A percentile compares a stretch with the other conserved stretches of the same genome.
Evolutionary conservation across 2,888 invertebrate genomes (phyloP).

Genomic region (Eugnorisma glareosa): DNA sequence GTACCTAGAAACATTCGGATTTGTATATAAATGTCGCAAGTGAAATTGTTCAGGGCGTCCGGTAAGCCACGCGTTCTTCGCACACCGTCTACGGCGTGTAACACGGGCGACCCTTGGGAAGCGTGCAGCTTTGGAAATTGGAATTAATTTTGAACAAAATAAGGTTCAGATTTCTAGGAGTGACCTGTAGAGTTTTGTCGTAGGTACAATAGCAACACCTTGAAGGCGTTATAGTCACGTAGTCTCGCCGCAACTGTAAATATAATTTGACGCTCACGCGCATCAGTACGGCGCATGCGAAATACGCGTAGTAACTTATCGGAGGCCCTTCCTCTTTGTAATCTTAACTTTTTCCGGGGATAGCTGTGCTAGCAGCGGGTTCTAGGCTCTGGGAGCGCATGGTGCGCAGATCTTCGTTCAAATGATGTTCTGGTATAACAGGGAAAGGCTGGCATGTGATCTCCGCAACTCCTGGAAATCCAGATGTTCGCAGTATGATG

Average conservation of each 20-base stretch:
- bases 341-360: constrained; percentile 57
- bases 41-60: constrained; percentile 33
- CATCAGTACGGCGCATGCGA: constrained; percentile 50
- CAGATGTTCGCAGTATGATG: constrained; percentile 50
- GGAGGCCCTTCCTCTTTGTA: constrained; percentile 49
- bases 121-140: constrained; percentile 25
- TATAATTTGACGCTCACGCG: constrained; percentile 20
- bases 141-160: constrained; percentile 6
- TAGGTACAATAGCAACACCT: constrained; percentile 26
- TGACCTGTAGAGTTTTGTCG: constrained; percentile 23
- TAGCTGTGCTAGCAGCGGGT: constrained; percentile 46
- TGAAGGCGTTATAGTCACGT: constrained; percentile 17
- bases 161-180: constrained; percentile 19
- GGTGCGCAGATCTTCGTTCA: constrained; percentile 40
- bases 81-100: constrained; percentile 46
- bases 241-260: constrained; percentile 38
- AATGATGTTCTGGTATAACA: constrained; percentile 46
- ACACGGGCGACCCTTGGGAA: constrained; percentile 39
- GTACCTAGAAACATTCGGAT: constrained; percentile 87
- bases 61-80: constrained; percentile 53
- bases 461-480: constrained; percentile 57
- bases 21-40: constrained; percentile 31
- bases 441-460: constrained; percentile 55
- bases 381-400: constrained; percentile 45
- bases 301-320: constrained; percentile 53